Conservation (phyloP, 2,113 vertebrate species). For the Eira barbara region DNA sequence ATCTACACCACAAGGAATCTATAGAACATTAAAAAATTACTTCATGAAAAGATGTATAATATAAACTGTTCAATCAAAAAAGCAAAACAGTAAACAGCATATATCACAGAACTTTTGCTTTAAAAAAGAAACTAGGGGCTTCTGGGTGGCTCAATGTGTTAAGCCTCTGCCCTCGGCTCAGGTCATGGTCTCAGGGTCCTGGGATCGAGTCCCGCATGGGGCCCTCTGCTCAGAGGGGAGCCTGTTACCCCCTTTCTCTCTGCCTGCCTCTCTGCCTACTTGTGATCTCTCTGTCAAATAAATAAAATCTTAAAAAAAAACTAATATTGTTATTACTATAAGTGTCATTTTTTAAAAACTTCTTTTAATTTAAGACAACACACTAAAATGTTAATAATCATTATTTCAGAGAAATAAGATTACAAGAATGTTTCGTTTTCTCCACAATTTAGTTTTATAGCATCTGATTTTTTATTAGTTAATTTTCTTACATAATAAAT, state of each 20-base stretch:
- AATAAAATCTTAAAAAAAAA: neutral
- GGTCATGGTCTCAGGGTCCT: too few relatives aligned
- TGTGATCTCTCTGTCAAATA: too few relatives aligned
- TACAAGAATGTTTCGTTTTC: neutral
- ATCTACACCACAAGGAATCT: neutral
- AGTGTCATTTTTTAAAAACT: neutral
- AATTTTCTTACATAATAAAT: neutral
- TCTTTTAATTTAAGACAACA: neutral
- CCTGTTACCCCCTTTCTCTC: too few relatives aligned
- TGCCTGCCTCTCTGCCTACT: too few relatives aligned
- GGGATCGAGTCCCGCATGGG: too few relatives aligned
- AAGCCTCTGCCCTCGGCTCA: too few relatives aligned
- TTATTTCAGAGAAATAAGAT: neutral
- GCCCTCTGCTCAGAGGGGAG: too few relatives aligned
- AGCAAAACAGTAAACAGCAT: neutral
- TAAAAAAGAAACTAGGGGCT: neutral
- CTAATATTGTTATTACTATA: neutral
- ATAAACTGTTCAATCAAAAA: neutral
- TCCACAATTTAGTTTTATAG: neutral
- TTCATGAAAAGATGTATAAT: neutral
- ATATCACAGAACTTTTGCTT: neutral
- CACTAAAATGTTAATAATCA: neutral
- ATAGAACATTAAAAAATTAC: constrained; percentile 11
- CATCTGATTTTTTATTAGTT: constrained; percentile 4
- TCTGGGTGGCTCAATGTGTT: too few relatives aligned